Evolutionary conservation across 2,888 invertebrate species (phyloP), one percentile per base, ranked within the genome.

Genomic region (Ditula angustiorana): DNA sequence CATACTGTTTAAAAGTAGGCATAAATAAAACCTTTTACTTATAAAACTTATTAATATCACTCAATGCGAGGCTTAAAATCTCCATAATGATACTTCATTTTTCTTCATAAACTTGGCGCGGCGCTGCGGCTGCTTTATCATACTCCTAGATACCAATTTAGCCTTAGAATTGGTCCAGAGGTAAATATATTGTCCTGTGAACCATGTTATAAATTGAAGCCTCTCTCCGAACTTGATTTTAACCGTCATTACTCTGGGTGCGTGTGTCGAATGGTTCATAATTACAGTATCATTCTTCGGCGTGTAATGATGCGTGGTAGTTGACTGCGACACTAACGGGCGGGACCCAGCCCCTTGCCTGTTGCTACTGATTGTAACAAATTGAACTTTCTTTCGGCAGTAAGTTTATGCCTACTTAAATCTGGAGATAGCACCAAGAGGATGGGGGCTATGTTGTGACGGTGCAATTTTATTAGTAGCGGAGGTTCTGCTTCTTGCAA

Each of bases 221-320:
- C 74, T 70, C 71, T 69, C 60, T 71, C 73, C 73, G 74, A 75
- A 80, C 74, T 79, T 83, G 85, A 89, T 89, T 85, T 83, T 81
- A 77, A 77, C 82, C 75, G 79, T 81, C 81, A 85, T 87, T 88
- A 83, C 74, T 76, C 78, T 75, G 71, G 78, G 79, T 74, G 88
- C 78, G 85, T 90, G 90, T 87, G 81, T 88, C 87, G 85, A 91
- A 92, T 90, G 86, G 86, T 75, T 83, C 79, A 78, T 90, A 89
- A 92, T 92, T 90, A 92, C 83, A 85, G 84, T 86, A 88, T 89
- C 86, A 88, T 90, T 90, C 89, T 90, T 80, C 83, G 72, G 79
- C 71, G 86, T 75, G 79, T 81, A 88, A 88, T 88, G 90, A 80
- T 79, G 78, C 85, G 81, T 71, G 76, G 71, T 74, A 77, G 74